Base-by-base conservation (phyloP, 2,113 vertebrate species). In the Indicator indicator region DNA sequence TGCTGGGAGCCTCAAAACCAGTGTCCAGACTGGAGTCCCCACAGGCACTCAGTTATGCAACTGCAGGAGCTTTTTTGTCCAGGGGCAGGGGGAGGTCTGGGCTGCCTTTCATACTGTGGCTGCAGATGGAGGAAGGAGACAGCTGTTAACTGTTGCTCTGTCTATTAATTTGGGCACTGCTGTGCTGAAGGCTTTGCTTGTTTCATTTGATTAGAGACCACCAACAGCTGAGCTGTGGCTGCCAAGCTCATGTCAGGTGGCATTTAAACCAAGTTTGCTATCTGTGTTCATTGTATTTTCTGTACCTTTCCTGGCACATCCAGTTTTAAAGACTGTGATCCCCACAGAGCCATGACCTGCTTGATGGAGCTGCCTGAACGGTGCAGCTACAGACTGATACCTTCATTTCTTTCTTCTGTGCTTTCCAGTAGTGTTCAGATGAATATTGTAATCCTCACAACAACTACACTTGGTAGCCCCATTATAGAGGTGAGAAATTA, bases 151-250 rank as follows among this genome's bases (percentile, higher is more conserved):
- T 75, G 2, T 70, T 76, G 62, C 54, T 85, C 91, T 75, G 40
- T 69, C 85, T 65, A 40, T 95, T 93, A 95, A 84, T 79, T 62
- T 91, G 76, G 62, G 36, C 86, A 76, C 78, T 88, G 83, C 88
- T 95, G 93, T 85, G 80, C 88, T 79, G 77, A 81, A 70, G 63
- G 36, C 69, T 82, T 82, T 10, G 16, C 60, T 79, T 75, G 24
- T 86, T 95, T 83, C 48, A 6, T 65, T 72, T 81, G 77, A 91
- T 89, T 60, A 79, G 73, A 76, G 93, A 83, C 84, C 80, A 92
- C 92, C 90, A 79, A 18, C 71, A 89, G 88, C 81, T 93, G 28
- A 78, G 75, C 68, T 71, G 82, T 70, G 71, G 42, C 75, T 91
- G 89, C 82, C 83, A 89, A 80, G 59, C 50, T 81, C 30, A 7